These are phyloP conservation scores for Tachysurus vachellii DNA, from an alignment of 2,113 vertebrate species.

Conservation along the genomic window DNA sequence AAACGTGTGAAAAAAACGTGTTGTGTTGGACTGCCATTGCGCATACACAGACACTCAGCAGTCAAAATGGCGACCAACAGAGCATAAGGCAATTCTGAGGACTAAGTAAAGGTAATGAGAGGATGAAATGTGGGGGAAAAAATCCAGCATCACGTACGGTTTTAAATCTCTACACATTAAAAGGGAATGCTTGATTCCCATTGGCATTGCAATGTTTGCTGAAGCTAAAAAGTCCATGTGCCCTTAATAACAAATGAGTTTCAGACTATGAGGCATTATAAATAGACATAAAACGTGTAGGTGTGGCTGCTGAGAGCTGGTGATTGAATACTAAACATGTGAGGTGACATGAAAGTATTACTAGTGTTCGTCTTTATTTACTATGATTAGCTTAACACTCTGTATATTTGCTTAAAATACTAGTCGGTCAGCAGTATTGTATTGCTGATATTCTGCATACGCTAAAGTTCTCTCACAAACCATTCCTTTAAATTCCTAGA, in stretches of 20 bases:
- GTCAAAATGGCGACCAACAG: constrained; percentile 42
- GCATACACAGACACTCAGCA: constrained; percentile 23
- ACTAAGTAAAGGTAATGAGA: constrained; percentile 22
- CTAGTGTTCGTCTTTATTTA: background rate
- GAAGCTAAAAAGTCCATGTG: background rate
- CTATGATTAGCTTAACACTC: background rate
- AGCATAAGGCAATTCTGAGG: constrained; percentile 52
- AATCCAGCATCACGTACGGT: constrained; percentile 11
- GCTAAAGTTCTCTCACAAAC: background rate
- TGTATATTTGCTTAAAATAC: constrained; percentile 9
- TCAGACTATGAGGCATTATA: background rate
- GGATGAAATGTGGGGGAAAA: background rate
- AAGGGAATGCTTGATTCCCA: background rate
- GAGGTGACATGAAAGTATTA: background rate
- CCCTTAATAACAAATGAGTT: background rate
- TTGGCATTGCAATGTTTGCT: background rate
- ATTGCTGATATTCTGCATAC: constrained; percentile 1
- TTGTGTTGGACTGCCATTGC: constrained; percentile 36
- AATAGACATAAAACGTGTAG: background rate
- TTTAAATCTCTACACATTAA: background rate
- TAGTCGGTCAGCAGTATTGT: background rate
- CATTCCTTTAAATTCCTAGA: background rate
- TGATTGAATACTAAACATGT: background rate
- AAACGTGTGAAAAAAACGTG: background rate
- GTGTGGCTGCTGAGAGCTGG: background rate